Evolutionary conservation across 2,888 invertebrate species (phyloP), one percentile per base, ranked within the genome.

Genomic region (Drosophila pseudotalamancana): DNA sequence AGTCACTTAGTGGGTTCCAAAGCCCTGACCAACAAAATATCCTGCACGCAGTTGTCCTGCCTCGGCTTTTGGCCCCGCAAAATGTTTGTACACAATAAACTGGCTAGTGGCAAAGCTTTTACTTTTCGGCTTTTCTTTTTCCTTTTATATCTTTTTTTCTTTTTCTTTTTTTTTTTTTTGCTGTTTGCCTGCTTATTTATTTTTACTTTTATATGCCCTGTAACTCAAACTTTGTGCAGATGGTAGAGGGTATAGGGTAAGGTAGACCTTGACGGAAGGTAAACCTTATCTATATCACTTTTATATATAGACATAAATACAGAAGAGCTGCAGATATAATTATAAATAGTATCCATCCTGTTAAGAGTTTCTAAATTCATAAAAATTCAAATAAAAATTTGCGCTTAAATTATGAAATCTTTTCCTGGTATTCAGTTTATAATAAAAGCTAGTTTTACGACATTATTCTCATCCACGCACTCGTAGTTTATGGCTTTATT

Each of bases 31-130:
- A 31, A 32, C 31, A 16, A 5, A 35, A 12, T 16, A n/a, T 25
- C 16, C 31, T 18, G 27, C 27, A 18, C 23, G 27, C 23, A 21
- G 21, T 32, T 46, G 32, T 29, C 48, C 34, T 19, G 14, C 6
- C 32, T 25, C n/a, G 35, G 70, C 57, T 40, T n/a, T 57, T 45
- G 48, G 70, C 19, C 63, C 69, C 32, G 50, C 71, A 69, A 81
- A 81, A 80, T 81, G 77, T 84, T 86, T 84, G 74, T 80, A 80
- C 77, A 86, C 84, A 83, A 83, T 86, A 77, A 74, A 80, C 77
- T 68, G 74, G 74, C 61, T 65, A 71, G 63, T 65, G 72, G 62
- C 59, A 76, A 71, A 69, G 81, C 87, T 86, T 87, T 81, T 81
- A 81, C 81, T 86, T 81, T 84, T 80, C 81, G 87, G 77, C 84